These are phyloP conservation scores for Etheostoma spectabile DNA, from an alignment of 2,113 vertebrate species.

Conservation along the genomic window DNA sequence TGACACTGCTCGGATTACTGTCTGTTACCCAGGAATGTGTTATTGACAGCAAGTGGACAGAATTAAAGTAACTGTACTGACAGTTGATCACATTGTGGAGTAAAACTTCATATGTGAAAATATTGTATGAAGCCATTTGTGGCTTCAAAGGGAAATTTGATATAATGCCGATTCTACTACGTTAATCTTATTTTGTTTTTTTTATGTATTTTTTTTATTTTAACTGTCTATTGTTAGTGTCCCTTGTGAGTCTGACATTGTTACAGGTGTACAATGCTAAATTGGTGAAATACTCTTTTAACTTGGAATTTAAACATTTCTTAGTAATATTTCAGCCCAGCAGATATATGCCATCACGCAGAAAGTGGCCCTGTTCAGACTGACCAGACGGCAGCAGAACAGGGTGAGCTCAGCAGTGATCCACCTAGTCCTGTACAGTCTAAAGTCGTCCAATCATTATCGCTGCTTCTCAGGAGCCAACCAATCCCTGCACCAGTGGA, in stretches of 20 bases:
- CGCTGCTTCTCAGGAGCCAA: slow-evolving; percentile 22
- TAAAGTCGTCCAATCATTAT: slow-evolving; percentile 13
- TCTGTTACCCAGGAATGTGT: neutral
- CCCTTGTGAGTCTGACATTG: neutral
- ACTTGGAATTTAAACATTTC: neutral
- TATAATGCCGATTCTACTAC: no score
- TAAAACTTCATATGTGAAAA: neutral
- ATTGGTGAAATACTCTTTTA: neutral
- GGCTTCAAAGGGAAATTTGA: no score
- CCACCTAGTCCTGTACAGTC: slow-evolving; percentile 32
- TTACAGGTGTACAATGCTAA: neutral
- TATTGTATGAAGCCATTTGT: neutral
- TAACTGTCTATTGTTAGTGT: neutral
- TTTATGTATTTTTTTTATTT: neutral
- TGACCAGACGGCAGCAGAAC: slow-evolving; percentile 24
- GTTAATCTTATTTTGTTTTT: neutral
- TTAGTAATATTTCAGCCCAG: neutral
- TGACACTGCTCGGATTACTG: neutral
- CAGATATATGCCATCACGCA: neutral
- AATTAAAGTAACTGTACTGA: neutral
- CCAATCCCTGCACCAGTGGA: slow-evolving; percentile 38
- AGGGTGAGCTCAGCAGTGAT: slow-evolving; percentile 53
- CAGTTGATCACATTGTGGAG: neutral
- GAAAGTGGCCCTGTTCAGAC: slow-evolving; percentile 9
- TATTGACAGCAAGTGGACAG: neutral